Base-by-base conservation (phyloP, 2,113 vertebrate species). In the Limnothrissa miodon region DNA sequence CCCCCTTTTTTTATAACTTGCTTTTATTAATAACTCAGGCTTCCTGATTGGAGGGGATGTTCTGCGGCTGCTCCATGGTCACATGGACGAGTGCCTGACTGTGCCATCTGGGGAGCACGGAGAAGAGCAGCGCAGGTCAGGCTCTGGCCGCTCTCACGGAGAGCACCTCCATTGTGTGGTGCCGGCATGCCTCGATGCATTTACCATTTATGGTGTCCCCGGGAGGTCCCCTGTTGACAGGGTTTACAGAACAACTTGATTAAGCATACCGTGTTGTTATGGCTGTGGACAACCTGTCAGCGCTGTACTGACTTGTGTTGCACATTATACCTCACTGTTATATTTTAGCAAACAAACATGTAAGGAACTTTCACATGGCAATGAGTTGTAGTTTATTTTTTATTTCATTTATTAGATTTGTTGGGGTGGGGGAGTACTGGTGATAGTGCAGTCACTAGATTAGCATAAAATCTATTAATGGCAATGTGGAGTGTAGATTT, bases 71-170 rank as follows among this genome's bases (percentile, higher is more conserved):
- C 94, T 98, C 82, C 97, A 98, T 0, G 98, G 98, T 82, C 98
- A 99, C 89, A 98, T 99, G 97, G 98, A 99, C 0, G 98, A 99
- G 87, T 99, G 98, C 90, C 93, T 99, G 88, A 99, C 98, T 0
- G 97, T 99, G 79, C 96, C 97, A 62, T 97, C 97, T 0, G 97
- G 96, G 84, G 97, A 98, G 78, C 97, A 98, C 0, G 97, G 97
- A 4, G 97, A 99, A 56, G 97, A 99, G 74, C 97, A 98, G 87
- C 95, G 97, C 88, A 97, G 97, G 97, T 98, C 89, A 88, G 81
- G 81, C 79, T 81, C 79, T 53, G 5, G 78, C 29, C 46, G 23
- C 56, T 70, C 1, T 13, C 25, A 15, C 33, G 45, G 23, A 10
- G 10, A n/a, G 0, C 0, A 62, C 13, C 23, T 25, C 53, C 36